phyloP scores from a whole-genome alignment of 2,888 invertebrate genomes.

The Lochmaea capreae region DNA sequence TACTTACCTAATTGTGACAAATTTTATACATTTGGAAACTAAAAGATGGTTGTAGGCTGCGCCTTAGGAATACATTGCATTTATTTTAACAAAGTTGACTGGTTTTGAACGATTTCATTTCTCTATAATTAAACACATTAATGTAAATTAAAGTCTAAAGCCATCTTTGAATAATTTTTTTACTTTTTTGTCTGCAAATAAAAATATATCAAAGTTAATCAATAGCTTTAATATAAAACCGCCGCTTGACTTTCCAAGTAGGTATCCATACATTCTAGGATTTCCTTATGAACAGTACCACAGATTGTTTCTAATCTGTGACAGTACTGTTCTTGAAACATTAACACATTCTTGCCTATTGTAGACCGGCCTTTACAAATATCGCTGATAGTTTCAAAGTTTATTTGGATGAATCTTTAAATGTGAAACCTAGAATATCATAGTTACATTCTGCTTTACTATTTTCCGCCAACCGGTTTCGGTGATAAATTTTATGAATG shows the following conservation, averaged over 20 bases:
- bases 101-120: neutral
- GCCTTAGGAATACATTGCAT: neutral
- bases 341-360: too few species aligned
- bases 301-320: too few species aligned
- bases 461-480: too few species aligned
- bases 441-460: too few species aligned
- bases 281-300: too few species aligned
- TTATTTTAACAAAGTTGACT: neutral
- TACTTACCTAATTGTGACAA: neutral
- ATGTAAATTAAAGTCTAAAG: neutral
- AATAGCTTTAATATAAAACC: neutral
- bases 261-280: too few species aligned
- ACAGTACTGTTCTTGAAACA: too few species aligned
- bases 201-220: neutral
- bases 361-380: too few species aligned
- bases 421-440: too few species aligned
- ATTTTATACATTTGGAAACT: neutral
- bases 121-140: neutral
- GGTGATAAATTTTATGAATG: conserved; percentile 19
- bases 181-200: neutral
- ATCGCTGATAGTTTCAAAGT: too few species aligned
- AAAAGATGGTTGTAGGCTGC: neutral
- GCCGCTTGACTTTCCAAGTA: too few species aligned
- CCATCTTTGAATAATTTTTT: neutral
- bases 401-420: too few species aligned